These are phyloP conservation scores for Cheilosia impressa DNA, from an alignment of 2,888 invertebrate genomes.

Conservation along the genomic window DNA sequence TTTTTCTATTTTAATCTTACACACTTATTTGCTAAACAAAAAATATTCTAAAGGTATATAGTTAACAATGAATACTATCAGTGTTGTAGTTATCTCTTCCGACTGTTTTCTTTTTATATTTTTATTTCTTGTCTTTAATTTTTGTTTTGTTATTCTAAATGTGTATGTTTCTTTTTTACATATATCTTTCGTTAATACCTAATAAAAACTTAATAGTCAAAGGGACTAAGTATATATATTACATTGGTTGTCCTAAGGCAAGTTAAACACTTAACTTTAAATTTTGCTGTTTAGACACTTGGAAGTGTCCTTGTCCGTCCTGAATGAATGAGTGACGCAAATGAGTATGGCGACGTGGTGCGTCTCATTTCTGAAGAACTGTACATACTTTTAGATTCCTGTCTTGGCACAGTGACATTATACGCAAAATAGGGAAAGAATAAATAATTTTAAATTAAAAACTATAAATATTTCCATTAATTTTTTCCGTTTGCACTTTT, in stretches of 20 bases:
- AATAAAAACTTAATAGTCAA: conserved; percentile 24
- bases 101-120: conserved; percentile 22
- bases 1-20: conserved; percentile 26
- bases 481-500: conserved; percentile 80
- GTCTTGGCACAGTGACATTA: conserved; percentile 34
- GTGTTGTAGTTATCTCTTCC: conserved; percentile 59
- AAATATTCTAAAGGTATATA: conserved; percentile 53
- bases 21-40: conserved; percentile 42
- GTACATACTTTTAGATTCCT: conserved; percentile 2
- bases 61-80: conserved; percentile 73
- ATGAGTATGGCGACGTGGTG: conserved; percentile 48
- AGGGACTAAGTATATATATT: conserved; percentile 25
- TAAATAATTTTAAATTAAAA: conserved; percentile 60
- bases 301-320: not conserved
- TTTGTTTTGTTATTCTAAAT: conserved; percentile 4
- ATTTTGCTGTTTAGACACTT: not conserved
- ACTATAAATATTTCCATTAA: conserved; percentile 54
- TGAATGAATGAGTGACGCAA: conserved; percentile 43
- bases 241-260: conserved; percentile 36
- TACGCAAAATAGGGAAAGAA: conserved; percentile 45
- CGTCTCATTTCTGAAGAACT: conserved; percentile 2
- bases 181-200: not conserved
- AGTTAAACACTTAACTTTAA: conserved; percentile 25
- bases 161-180: not conserved
- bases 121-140: conserved; percentile 34